Percentiles rank a stretch among this genome's conserved stretches.
phyloP scores from a whole-genome alignment of 2,888 invertebrate species.

The Drosophila heteroneura region DNA sequence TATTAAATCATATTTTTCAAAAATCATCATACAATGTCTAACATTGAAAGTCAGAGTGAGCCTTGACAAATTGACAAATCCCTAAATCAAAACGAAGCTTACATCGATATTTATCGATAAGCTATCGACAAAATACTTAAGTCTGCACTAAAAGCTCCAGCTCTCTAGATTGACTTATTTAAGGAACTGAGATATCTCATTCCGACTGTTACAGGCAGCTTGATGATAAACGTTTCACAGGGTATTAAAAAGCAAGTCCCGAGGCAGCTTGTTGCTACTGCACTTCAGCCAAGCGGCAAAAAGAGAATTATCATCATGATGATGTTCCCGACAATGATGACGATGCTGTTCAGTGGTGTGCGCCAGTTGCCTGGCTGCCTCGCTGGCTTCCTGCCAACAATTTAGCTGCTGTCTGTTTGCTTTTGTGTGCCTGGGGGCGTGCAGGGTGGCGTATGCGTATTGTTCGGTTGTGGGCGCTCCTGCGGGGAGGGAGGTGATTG shows the following conservation, averaged over 20 bases:
- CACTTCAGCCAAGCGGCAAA: slow-evolving; percentile 64
- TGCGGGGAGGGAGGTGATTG: background rate
- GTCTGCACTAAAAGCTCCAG: background rate
- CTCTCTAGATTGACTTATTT: background rate
- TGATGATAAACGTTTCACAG: background rate
- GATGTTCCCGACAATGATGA: slow-evolving; percentile 4
- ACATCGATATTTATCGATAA: background rate
- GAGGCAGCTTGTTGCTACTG: slow-evolving; percentile 29
- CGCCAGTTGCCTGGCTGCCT: slow-evolving; percentile 46
- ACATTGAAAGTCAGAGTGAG: background rate
- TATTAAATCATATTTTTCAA: background rate
- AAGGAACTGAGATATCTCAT: background rate
- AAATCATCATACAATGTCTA: too few species aligned
- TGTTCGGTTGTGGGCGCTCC: slow-evolving; percentile 51
- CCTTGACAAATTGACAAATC: background rate
- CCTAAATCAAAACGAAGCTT: background rate
- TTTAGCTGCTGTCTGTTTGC: slow-evolving; percentile 65
- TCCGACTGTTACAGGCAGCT: background rate
- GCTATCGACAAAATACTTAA: background rate
- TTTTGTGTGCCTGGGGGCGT: slow-evolving; percentile 20
- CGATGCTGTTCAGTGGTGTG: slow-evolving; percentile 47
- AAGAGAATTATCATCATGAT: slow-evolving; percentile 35
- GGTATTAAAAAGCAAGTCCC: background rate
- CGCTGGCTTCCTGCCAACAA: slow-evolving; percentile 76
- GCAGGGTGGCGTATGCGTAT: slow-evolving; percentile 69